phyloP scores from a whole-genome alignment of 2,797 vertebrate species.

The Cebuella pygmaea region DNA sequence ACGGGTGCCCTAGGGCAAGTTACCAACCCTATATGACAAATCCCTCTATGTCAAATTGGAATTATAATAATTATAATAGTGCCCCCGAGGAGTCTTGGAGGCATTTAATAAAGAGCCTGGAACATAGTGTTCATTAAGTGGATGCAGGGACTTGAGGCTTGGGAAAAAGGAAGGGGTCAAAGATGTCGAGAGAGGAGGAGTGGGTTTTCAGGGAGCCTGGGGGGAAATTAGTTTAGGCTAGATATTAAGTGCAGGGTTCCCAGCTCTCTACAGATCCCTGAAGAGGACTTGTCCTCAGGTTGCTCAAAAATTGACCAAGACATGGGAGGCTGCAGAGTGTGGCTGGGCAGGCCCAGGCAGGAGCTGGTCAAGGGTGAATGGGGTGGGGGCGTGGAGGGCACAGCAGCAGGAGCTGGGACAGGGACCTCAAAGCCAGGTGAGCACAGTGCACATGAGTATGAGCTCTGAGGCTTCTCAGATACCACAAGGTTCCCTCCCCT shows the following conservation, averaged over 20 bases:
- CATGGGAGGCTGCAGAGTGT: fast-evolving
- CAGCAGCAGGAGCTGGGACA: background rate
- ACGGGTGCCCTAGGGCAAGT: background rate
- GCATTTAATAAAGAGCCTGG: background rate
- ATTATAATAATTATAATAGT: too few species aligned
- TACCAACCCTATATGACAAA: background rate
- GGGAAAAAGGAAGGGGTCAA: background rate
- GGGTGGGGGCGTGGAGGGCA: too few species aligned
- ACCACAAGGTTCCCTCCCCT: background rate
- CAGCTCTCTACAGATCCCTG: background rate
- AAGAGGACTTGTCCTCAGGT: background rate
- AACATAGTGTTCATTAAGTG: background rate
- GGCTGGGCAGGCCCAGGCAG: background rate
- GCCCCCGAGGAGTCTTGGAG: background rate
- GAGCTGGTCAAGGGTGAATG: background rate
- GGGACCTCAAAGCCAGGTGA: background rate
- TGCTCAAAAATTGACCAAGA: background rate
- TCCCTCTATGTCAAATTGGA: background rate
- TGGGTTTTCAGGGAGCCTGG: background rate
- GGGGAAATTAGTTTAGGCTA: background rate
- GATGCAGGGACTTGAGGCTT: background rate
- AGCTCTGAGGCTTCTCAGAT: background rate
- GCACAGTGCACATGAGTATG: background rate
- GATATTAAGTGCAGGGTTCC: background rate
- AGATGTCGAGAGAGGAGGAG: background rate